These are phyloP conservation scores for Apamea anceps DNA, from an alignment of 2,888 invertebrate genomes.

Conservation along the genomic window DNA sequence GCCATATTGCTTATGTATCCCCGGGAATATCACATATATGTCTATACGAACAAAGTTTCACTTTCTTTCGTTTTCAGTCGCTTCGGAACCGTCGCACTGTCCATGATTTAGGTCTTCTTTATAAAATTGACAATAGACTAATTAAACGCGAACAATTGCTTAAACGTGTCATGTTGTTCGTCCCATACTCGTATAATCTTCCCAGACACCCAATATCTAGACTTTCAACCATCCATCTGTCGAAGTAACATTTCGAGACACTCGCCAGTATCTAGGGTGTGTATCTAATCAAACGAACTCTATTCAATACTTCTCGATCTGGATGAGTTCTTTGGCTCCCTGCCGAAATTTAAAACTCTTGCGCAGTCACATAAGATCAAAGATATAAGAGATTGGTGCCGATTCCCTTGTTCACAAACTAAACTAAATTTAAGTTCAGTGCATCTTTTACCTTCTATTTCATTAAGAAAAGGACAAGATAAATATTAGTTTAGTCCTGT, in stretches of 20 bases:
- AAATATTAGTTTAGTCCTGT: no score
- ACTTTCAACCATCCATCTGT: not conserved
- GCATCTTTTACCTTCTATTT: no score
- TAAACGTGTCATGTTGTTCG: not conserved
- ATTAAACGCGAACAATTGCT: not conserved
- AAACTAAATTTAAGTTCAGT: no score
- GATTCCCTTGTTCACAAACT: no score
- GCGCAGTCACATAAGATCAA: not conserved
- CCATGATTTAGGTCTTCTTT: not conserved
- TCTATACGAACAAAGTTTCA: not conserved
- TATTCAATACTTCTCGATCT: not conserved
- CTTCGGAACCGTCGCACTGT: not conserved
- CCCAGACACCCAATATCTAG: not conserved
- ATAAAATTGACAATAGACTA: not conserved
- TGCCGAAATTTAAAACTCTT: not conserved
- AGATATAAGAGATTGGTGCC: not conserved
- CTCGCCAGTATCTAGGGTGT: not conserved
- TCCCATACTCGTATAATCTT: not conserved
- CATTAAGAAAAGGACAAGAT: no score
- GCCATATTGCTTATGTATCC: not conserved
- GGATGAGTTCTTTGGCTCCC: not conserved
- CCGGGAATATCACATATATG: not conserved
- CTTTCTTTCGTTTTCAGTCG: not conserved
- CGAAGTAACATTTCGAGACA: not conserved
- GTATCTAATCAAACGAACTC: not conserved